Conservation (phyloP, 2,113 vertebrate genomes). For the Ancistrus triradiatus region DNA sequence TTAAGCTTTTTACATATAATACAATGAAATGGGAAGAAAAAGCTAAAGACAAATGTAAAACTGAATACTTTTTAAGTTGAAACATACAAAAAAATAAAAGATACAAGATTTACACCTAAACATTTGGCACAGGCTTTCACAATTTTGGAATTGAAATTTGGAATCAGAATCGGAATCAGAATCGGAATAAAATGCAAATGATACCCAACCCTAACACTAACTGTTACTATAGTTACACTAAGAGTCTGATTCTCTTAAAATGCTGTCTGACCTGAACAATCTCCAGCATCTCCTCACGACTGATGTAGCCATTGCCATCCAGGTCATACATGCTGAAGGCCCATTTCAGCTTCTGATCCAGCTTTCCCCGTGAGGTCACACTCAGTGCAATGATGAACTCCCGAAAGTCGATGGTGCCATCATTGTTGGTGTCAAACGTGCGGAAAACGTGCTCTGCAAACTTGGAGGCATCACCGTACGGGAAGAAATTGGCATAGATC, state of each 20-base stretch:
- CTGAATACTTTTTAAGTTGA: too few species aligned
- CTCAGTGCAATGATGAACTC: conserved; percentile 99
- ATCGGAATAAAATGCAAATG: too few species aligned
- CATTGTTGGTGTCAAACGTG: conserved; percentile 95
- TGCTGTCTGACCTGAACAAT: conserved; percentile 84
- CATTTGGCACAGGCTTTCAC: too few species aligned
- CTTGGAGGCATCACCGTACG: conserved; percentile 95
- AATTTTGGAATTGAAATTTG: too few species aligned
- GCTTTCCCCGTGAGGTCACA: conserved; percentile 91
- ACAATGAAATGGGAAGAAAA: too few species aligned
- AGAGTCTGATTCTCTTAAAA: neutral
- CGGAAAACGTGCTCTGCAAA: conserved; percentile 97
- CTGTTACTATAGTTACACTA: too few species aligned
- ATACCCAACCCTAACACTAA: too few species aligned
- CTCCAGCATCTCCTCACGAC: conserved; percentile 97
- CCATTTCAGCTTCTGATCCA: conserved; percentile 99
- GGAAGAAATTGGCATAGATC: conserved; percentile 99
- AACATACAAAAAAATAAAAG: too few species aligned
- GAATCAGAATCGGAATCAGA: too few species aligned
- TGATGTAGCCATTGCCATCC: conserved; percentile 98
- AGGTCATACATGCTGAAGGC: conserved; percentile 99
- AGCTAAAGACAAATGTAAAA: too few species aligned
- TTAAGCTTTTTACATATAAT: too few species aligned
- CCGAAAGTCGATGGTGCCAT: conserved; percentile 97
- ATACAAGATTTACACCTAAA: too few species aligned